Conservation (phyloP, 2,888 invertebrate species). For the Cryptocephalus moraei region DNA sequence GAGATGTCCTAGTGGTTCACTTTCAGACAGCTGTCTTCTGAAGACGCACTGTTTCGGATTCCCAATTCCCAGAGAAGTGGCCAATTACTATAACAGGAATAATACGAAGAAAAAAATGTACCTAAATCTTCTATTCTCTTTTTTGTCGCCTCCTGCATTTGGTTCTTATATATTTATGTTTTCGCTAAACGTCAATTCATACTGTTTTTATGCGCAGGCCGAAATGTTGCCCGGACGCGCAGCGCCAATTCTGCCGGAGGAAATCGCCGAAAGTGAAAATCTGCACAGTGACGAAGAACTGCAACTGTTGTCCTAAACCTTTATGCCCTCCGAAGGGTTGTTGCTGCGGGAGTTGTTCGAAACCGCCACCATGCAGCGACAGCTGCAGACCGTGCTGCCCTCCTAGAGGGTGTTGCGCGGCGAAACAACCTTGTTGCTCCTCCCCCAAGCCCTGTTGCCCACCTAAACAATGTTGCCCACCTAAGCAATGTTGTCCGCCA, state of each 20-base stretch:
- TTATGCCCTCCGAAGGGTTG: neutral
- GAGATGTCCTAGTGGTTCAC: neutral
- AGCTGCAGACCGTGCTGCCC: neutral
- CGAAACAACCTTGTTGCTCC: constrained; percentile 17
- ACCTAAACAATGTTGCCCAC: constrained; percentile 15
- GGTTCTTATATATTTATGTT: no score
- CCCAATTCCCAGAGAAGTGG: constrained; percentile 29
- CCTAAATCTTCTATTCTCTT: neutral
- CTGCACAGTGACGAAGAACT: constrained; percentile 1
- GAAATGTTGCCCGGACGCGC: neutral
- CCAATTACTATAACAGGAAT: constrained; percentile 30
- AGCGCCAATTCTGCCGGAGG: neutral
- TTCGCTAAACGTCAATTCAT: no score
- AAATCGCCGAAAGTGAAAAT: neutral
- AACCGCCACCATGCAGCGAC: neutral
- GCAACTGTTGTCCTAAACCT: constrained; percentile 3
- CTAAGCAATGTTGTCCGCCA: constrained; percentile 8
- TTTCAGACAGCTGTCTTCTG: neutral
- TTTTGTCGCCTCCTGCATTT: no score
- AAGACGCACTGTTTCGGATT: constrained; percentile 14
- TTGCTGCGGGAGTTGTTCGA: neutral
- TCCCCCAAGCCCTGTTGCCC: constrained; percentile 9
- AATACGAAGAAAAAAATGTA: no score
- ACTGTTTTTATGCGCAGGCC: neutral
- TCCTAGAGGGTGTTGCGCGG: constrained; percentile 2